phyloP scores from a whole-genome alignment of 64 coral and sea anemone species.

The Stichodactyla helianthus region DNA sequence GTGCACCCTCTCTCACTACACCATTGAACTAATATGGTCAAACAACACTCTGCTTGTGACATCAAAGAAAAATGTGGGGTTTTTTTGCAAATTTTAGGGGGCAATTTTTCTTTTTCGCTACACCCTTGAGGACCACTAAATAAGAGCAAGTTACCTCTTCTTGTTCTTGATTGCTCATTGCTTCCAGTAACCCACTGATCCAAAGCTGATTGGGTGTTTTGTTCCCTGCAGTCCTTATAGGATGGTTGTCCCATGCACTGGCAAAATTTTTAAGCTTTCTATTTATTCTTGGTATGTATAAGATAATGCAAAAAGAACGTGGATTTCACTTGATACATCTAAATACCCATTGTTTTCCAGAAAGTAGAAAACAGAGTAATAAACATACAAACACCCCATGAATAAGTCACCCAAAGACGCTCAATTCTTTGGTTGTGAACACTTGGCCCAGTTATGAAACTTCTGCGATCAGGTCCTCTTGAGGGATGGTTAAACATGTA shows the following conservation, averaged over 20 bases:
- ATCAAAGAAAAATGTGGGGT: too few relatives aligned
- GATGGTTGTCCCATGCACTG: background rate
- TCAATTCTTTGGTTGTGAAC: background rate
- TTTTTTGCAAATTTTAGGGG: too few relatives aligned
- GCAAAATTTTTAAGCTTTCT: background rate
- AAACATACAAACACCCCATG: slow-evolving; percentile 27
- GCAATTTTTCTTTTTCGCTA: too few relatives aligned
- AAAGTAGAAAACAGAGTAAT: slow-evolving; percentile 27
- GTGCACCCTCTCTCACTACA: too few relatives aligned
- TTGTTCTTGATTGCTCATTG: too few relatives aligned
- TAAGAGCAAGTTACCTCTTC: background rate
- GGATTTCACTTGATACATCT: slow-evolving; percentile 19
- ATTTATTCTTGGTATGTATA: slow-evolving; percentile 29
- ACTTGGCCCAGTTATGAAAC: slow-evolving; percentile 32
- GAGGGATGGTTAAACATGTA: too few relatives aligned
- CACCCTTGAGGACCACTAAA: background rate
- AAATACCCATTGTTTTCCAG: slow-evolving; percentile 15
- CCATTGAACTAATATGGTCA: too few relatives aligned
- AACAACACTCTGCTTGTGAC: too few relatives aligned
- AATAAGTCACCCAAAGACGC: slow-evolving; percentile 29
- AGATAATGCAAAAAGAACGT: slow-evolving; percentile 34
- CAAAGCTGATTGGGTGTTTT: slow-evolving; percentile 17
- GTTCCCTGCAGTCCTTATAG: slow-evolving; percentile 12
- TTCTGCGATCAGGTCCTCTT: background rate
- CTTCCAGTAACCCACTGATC: background rate